Conservation (phyloP, 2,113 vertebrate genomes). For the Bombycilla garrulus region DNA sequence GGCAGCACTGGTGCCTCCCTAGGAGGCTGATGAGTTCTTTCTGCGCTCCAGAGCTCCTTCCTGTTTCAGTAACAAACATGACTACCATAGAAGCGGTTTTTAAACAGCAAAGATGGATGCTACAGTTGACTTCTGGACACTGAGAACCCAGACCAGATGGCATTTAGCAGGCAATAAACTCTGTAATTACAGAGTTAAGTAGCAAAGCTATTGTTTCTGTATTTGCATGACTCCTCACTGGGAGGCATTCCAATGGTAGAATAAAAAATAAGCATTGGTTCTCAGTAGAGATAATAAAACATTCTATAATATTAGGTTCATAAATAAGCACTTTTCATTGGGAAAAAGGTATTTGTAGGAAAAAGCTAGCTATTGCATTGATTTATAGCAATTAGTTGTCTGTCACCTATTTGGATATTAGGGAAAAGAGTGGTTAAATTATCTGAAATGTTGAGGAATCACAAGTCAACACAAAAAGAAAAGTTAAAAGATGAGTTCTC, state of each 20-base stretch:
- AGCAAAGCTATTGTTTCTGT: conserved; percentile 10
- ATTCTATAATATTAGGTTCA: neutral
- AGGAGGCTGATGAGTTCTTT: neutral
- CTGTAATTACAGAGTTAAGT: neutral
- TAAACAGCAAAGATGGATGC: neutral
- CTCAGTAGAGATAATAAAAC: neutral
- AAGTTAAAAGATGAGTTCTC: neutral
- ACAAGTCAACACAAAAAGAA: neutral
- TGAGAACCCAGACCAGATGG: neutral
- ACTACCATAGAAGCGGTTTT: neutral
- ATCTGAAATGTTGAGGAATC: neutral
- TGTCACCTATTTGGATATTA: neutral
- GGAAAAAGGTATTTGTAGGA: neutral
- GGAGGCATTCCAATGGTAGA: neutral
- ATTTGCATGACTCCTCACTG: neutral
- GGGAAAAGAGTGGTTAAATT: neutral
- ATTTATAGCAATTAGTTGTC: neutral
- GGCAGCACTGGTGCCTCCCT: neutral
- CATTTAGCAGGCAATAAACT: neutral
- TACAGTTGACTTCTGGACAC: neutral
- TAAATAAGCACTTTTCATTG: neutral
- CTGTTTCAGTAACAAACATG: neutral
- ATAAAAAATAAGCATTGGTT: neutral
- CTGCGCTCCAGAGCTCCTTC: neutral
- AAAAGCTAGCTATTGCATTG: neutral